Conservation (phyloP, 2,113 vertebrate genomes). For the Bubo bubo region DNA sequence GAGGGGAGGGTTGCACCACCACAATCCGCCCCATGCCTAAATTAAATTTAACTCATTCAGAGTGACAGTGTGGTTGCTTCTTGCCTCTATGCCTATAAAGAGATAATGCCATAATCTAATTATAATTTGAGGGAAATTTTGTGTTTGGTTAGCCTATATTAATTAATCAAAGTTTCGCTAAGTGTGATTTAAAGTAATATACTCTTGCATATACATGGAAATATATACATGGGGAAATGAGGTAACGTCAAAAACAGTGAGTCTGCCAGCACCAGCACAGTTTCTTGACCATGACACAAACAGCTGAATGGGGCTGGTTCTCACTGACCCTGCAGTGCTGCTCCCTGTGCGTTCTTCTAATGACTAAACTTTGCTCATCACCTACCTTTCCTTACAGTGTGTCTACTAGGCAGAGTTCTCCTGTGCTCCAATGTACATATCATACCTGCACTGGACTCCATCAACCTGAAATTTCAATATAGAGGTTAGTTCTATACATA, state of each 20-base stretch:
- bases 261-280: not conserved
- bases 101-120: no score
- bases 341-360: not conserved
- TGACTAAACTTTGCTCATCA: not conserved
- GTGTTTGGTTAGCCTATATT: no score
- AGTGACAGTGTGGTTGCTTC: no score
- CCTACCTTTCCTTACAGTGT: not conserved
- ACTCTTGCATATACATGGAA: no score
- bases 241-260: not conserved
- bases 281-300: not conserved
- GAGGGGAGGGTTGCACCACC: no score
- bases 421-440: not conserved
- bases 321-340: not conserved
- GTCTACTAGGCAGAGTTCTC: not conserved
- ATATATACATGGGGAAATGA: not conserved
- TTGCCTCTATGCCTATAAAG: no score
- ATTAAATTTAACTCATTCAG: no score
- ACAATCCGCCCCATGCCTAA: no score
- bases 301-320: not conserved
- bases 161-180: no score
- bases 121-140: no score
- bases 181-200: no score
- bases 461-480: not conserved
- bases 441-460: not conserved
- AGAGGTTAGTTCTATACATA: not conserved